Evolutionary conservation across 2,113 vertebrate genomes (phyloP).

Genomic region (Aptenodytes forsteri): DNA sequence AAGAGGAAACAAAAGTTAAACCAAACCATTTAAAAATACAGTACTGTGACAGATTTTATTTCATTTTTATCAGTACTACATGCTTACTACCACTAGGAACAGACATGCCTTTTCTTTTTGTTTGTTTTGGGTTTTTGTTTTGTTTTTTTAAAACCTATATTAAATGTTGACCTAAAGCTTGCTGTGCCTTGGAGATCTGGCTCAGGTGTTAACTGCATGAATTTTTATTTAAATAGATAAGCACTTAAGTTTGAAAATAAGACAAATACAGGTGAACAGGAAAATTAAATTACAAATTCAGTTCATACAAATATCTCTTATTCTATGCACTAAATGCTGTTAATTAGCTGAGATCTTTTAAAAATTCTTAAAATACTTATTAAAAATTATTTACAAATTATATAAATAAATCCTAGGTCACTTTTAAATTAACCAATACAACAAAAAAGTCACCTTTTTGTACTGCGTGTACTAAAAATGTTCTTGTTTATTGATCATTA

Average conservation of each 20-base stretch:
- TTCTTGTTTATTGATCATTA: conserved; percentile 77
- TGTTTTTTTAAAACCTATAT: background rate
- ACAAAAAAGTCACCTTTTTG: conserved; percentile 63
- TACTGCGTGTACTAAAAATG: conserved; percentile 65
- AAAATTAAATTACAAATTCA: conserved; percentile 46
- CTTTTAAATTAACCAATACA: conserved; percentile 58
- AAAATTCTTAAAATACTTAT: conserved; percentile 67
- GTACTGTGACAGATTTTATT: conserved; percentile 64
- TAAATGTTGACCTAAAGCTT: conserved; percentile 36
- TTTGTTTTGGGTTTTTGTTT: background rate
- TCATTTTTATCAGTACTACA: conserved; percentile 36
- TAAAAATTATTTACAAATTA: conserved; percentile 77
- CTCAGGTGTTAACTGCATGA: conserved; percentile 2
- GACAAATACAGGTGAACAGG: conserved; percentile 35
- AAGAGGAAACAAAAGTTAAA: conserved; percentile 57
- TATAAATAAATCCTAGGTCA: conserved; percentile 75
- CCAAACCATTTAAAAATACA: conserved; percentile 47
- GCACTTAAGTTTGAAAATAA: conserved; percentile 39
- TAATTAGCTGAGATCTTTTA: conserved; percentile 49
- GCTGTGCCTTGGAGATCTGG: conserved; percentile 25
- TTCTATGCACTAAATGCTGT: conserved; percentile 27
- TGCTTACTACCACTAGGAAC: conserved; percentile 51
- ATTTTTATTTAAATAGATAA: conserved; percentile 71
- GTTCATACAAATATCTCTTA: conserved; percentile 39
- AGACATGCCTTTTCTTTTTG: background rate